phyloP scores from a whole-genome alignment of 2,797 vertebrate genomes.

The Scolopax bukidnonensis region DNA sequence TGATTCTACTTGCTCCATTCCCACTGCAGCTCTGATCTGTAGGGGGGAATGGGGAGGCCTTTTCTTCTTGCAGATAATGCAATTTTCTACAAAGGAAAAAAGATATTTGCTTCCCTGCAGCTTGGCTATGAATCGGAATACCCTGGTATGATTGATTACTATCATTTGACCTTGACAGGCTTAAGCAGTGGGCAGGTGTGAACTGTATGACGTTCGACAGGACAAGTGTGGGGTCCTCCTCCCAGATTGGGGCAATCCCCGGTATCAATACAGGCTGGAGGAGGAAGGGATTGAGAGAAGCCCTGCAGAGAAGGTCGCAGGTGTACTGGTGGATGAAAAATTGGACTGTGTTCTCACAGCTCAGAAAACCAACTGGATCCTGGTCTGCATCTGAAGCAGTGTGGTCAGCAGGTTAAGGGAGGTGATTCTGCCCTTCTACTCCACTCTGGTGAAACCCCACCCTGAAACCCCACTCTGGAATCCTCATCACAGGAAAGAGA shows the following conservation, averaged over 20 bases:
- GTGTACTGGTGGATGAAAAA: neutral
- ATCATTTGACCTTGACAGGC: neutral
- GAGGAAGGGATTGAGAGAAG: neutral
- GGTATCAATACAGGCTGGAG: neutral
- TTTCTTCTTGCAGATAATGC: neutral
- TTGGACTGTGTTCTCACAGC: accelerated
- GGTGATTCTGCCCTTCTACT: neutral
- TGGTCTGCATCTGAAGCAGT: neutral
- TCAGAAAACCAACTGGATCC: neutral
- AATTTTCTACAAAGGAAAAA: neutral
- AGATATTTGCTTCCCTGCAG: neutral
- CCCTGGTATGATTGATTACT: neutral
- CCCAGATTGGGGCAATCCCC: no score
- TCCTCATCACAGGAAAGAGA: neutral
- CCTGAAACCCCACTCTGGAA: no score
- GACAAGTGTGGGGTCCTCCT: neutral
- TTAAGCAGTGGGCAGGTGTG: neutral
- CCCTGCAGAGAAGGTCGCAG: neutral
- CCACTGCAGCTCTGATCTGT: neutral
- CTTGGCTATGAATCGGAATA: neutral
- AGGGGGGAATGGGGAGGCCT: neutral
- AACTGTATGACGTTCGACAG: neutral
- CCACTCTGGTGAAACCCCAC: neutral
- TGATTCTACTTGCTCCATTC: neutral
- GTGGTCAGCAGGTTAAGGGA: accelerated